Base-by-base conservation (phyloP, 2,888 invertebrate species). In the Limnephilus rhombicus region DNA sequence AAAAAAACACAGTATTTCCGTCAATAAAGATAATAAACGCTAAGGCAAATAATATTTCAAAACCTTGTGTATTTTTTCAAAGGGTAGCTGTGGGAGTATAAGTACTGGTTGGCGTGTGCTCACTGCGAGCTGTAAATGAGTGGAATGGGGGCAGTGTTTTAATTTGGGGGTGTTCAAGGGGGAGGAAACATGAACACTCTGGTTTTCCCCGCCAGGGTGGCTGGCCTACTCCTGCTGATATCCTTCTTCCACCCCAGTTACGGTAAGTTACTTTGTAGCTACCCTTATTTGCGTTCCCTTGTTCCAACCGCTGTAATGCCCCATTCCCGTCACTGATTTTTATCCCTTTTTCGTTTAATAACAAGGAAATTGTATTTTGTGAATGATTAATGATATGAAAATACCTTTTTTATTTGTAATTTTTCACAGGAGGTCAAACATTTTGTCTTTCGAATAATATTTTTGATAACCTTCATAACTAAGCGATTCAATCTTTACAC, bases 201-300 rank as follows among this genome's bases (percentile, higher is more conserved):
- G 91, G 87, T 83, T 83, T 89, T 91, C 31, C 92, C 92, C 18
- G 85, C 89, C 34, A 91, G 92, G 91, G 86, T 93, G n/a, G 93
- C 92, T 41, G 93, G 92, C 49, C 90, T 93, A 37, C 92, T 93
- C 31, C 91, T 93, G n/a, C 80, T 93, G 45, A 53, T 93, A 37
- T 91, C 92, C 45, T 88, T 93, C 85, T 92, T 93, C 91, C 91
- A 92, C 81, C 93, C 93, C 34, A 93, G 91, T 82, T 93, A 92
- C 87, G 93, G 93, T 93, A 91, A 93, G 93, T 93, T 37, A 34
- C 34, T 87, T 88, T 24, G 80, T 31, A 31, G 31, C 34, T 15
- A 82, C 82, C 34, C 82, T 34, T 34, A 34, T 82, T 31, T 82
- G 31, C 82, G 4, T 82, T 82, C 34, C 34, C 82, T 82, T 82